Evolutionary conservation across 2,113 vertebrate genomes (phyloP), one percentile per base, ranked within the genome.

Genomic region (Petrocephalus zakoni): DNA sequence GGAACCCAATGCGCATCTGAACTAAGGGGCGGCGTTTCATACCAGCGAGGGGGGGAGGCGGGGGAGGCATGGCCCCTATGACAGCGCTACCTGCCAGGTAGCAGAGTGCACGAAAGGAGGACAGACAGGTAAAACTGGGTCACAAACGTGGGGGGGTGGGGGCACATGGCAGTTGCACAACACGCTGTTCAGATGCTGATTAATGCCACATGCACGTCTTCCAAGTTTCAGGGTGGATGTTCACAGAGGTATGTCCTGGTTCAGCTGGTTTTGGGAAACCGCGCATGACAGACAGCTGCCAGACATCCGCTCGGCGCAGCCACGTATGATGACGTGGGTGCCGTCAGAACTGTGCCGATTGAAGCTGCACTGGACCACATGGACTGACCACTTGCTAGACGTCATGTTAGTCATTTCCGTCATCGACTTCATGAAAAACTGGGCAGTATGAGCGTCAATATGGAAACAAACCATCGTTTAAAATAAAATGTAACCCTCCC

Each of bases 141-240:
- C 81, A 83, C 37, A 83, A 83, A 5, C 49, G 81, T 75, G 61
- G 25, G 64, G 29, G 68, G 29, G 68, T 13, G 68, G 46, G n/a
- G 10, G 1, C 8, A n/a, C 29, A 81, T 51, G 49, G 13, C 82
- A 49, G 46, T 85, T 85, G 82, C 46, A 52, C 82, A 85, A 85
- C n/a, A 9, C 25, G 46, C 49, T 49, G 10, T 49, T 85, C 82
- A 85, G 49, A 52, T 29, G 21, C 22, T 49, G 82, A 84, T 84
- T 49, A 84, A 49, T 49, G 46, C 1, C 46, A 52, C 46, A 51
- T 85, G 47, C 11, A 84, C 10, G 21, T 84, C 47, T 51, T 84
- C 42, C 81, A 84, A 49, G 81, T 84, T 84, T 84, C 81, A 84
- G 82, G 82, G 82, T 85, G 82, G 82, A 51, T 49, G 22, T 49